A percentile compares a stretch with the other conserved stretches of the same genome.
phyloP scores from a whole-genome alignment of 2,888 invertebrate species.

The Ecliptopera silaceata region DNA sequence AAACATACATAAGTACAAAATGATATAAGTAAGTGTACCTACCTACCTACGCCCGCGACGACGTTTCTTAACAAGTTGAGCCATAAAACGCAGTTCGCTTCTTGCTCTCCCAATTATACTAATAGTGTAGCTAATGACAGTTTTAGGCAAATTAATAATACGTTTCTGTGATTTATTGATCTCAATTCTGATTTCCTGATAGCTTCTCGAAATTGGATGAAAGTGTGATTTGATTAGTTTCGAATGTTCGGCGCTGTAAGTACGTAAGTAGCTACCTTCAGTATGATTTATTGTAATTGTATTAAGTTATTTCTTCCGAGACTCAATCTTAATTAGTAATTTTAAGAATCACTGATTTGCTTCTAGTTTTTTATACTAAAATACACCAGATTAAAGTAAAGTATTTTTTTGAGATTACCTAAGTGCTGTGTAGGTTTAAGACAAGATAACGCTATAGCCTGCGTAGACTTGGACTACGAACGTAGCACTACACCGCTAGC shows the following conservation, averaged over 20 bases:
- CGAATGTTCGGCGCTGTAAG: background rate
- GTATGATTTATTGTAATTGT: background rate
- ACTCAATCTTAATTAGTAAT: background rate
- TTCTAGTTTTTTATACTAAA: background rate
- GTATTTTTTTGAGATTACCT: no score
- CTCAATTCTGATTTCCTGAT: conserved; percentile 24
- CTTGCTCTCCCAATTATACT: conserved; percentile 34
- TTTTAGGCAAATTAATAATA: conserved; percentile 37
- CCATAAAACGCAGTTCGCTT: conserved; percentile 29
- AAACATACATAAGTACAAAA: background rate
- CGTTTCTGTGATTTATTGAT: conserved; percentile 29
- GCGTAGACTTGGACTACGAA: no score
- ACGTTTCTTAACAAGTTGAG: conserved; percentile 26
- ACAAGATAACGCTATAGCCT: no score
- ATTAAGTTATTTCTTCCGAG: background rate
- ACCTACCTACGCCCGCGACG: background rate
- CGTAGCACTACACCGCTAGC: no score
- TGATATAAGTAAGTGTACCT: background rate
- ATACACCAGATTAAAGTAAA: no score
- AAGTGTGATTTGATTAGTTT: conserved; percentile 25
- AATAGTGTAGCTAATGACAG: conserved; percentile 37
- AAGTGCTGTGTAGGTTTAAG: no score
- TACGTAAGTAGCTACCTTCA: background rate
- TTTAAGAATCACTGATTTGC: no score
- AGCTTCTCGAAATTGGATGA: conserved; percentile 24